Percentiles rank a stretch among this genome's conserved stretches.
Evolutionary conservation across 1,140 invertebrate species (phyloP).

Genomic region (Rhopalosiphum padi): DNA sequence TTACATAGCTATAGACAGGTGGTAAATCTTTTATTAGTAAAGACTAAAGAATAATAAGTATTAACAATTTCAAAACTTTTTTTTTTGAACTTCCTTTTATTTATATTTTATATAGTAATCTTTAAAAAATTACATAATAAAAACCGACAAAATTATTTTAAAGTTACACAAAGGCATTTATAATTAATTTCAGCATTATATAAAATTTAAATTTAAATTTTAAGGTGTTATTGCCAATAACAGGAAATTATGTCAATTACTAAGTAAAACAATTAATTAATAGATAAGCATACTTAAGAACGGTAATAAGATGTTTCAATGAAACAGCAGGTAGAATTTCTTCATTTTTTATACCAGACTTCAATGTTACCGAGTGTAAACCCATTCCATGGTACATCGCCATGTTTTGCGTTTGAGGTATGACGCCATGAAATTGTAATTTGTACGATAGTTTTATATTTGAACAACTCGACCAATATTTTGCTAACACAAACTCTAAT

Average conservation of each 20-base stretch:
- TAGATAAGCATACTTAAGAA: slow-evolving; percentile 71
- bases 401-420: slow-evolving; percentile 70
- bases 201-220: no score
- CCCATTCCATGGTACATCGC: slow-evolving; percentile 80
- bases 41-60: no score
- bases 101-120: no score
- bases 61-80: no score
- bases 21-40: no score
- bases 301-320: slow-evolving; percentile 80
- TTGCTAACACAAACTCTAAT: slow-evolving; percentile 87
- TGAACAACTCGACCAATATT: slow-evolving; percentile 92
- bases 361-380: slow-evolving; percentile 75
- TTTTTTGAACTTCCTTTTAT: no score
- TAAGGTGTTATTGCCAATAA: no score
- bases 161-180: no score
- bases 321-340: slow-evolving; percentile 79
- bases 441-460: slow-evolving; percentile 77
- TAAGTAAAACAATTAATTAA: not conserved
- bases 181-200: no score
- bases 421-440: slow-evolving; percentile 83
- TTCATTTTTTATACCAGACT: slow-evolving; percentile 75
- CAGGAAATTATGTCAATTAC: no score
- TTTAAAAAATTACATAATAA: no score
- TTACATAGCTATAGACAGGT: not conserved
- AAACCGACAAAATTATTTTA: no score